Evolutionary conservation across 2,797 vertebrate genomes (phyloP).

Genomic region (Darevskia mixta): DNA sequence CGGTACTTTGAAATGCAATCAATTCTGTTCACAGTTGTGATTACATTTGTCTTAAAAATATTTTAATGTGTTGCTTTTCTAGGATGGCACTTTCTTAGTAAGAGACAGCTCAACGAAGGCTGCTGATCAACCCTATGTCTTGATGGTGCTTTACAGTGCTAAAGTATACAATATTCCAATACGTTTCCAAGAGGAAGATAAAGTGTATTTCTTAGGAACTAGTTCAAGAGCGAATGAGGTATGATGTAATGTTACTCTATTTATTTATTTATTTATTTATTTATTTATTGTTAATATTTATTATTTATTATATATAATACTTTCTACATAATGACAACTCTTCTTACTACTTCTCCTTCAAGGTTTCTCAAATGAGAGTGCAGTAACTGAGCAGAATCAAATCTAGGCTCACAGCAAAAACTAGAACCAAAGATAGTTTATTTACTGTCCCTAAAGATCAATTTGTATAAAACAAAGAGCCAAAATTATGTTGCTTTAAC

Average conservation of each 20-base stretch:
- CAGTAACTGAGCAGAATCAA: conserved; percentile 9
- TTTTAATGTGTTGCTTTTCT: conserved; percentile 50
- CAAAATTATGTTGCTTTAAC: neutral
- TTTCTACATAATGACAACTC: neutral
- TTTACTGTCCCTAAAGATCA: neutral
- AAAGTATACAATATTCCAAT: conserved; percentile 98
- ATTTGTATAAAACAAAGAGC: neutral
- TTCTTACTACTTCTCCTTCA: neutral
- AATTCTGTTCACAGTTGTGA: neutral
- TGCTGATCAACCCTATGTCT: conserved; percentile 87
- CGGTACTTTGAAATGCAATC: neutral
- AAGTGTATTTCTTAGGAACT: conserved; percentile 88
- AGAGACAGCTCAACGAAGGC: conserved; percentile 91
- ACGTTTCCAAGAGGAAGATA: conserved; percentile 78
- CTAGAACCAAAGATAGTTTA: neutral
- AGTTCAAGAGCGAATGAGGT: conserved; percentile 92
- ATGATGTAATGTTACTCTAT: conserved; percentile 24
- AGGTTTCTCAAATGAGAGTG: neutral
- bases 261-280: neutral
- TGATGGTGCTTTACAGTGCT: conserved; percentile 93
- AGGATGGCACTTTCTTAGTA: conserved; percentile 95
- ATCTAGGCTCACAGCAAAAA: neutral
- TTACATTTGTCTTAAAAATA: conserved; percentile 11
- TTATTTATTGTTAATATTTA: too few relatives aligned
- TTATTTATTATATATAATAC: neutral